Evolutionary conservation across 1,140 invertebrate species (phyloP), one percentile per base, ranked within the genome.

Genomic region (Tribolium castaneum): DNA sequence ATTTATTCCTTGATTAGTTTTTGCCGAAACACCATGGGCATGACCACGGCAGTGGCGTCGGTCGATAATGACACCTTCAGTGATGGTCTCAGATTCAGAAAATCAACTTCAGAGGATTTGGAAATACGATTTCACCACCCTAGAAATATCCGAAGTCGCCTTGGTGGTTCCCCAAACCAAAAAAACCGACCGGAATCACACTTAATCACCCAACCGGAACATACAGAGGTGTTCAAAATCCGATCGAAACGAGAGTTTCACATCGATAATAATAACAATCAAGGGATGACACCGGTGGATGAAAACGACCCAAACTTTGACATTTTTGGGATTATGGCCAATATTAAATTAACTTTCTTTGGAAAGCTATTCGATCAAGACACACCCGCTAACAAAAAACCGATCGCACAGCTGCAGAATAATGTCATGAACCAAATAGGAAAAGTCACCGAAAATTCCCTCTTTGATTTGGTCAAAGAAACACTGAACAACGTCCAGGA

Each of bases 161-260:
- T 59, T n/a, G n/a, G 54, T 30, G 25, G 3, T 6, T 30, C 25
- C 25, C 5, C 3, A 5, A 30, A 3, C 5, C 25, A 54, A 16
- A 54, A 19, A 59, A 59, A 10, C 19, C 54, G 19, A 25, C 19
- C 14, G 10, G 6, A 30, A 3, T 25, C 16, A 6, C 25, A 22
- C 12, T 12, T 66, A 70, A 79, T 83, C n/a, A 81, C 80, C 9
- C 56, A 78, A 49, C 72, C 78, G 1, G 79, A 81, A 70, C 83
- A 84, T 51, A 81, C 74, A 2, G 83, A 84, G 78, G 76, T 81
- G 6, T 82, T 83, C 70, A 75, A 81, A 30, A 82, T 83, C 25
- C 34, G 81, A 50, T 70, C 78, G 1, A 82, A 80, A 75, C 77
- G 80, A 70, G 51, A 75, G 6, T 25, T 19, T 16, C 30, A 35